phyloP scores from a whole-genome alignment of 92 coral and sea anemone species.

The Palythoa caribaeorum region DNA sequence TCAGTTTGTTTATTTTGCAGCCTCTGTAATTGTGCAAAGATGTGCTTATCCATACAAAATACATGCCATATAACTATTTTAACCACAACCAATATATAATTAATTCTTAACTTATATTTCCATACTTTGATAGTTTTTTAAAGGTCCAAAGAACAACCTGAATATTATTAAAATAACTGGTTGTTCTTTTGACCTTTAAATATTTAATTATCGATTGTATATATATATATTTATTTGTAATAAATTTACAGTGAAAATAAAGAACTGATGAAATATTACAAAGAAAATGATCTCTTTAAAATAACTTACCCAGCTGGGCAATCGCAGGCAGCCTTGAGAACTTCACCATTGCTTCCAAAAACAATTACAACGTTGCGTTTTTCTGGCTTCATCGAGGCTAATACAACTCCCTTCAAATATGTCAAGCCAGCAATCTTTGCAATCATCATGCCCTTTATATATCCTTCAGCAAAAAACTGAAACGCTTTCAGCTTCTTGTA shows the following conservation, averaged over 20 bases:
- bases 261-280: neutral
- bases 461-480: conserved; percentile 73
- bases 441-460: conserved; percentile 57
- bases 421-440: conserved; percentile 38
- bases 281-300: neutral
- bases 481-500: conserved; percentile 51
- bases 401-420: conserved; percentile 56
- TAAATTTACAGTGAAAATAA: neutral
- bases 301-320: conserved; percentile 74
- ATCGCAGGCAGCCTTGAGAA: conserved; percentile 66
- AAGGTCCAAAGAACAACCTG: conserved; percentile 4
- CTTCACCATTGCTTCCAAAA: conserved; percentile 9
- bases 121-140: neutral
- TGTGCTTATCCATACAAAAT: neutral
- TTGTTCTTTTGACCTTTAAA: neutral
- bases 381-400: conserved; percentile 65
- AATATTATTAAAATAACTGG: neutral
- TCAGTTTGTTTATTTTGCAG: conserved; percentile 10
- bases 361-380: conserved; percentile 35
- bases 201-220: neutral
- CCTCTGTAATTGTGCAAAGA: conserved; percentile 14
- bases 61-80: neutral
- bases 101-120: neutral
- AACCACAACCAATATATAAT: neutral
- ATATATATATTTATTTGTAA: neutral